Evolutionary conservation across 1,140 invertebrate genomes (phyloP), one percentile per base, ranked within the genome.

Genomic region (Sipha flava): DNA sequence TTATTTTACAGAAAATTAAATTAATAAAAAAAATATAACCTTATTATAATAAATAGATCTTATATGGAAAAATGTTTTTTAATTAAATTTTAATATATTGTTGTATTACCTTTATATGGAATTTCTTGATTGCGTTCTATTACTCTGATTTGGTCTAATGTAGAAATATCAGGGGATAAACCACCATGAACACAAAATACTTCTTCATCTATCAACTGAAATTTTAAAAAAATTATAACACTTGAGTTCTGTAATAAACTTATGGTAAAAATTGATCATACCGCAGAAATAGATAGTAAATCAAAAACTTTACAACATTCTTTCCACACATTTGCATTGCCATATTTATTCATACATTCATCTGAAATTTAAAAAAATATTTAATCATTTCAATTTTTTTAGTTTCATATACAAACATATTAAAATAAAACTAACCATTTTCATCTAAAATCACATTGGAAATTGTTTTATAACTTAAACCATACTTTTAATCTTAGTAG

Each of bases 291-390:
- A 83, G 97, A 97, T 47, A 99, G 90, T 80, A 98, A 89, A 90
- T 99, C 97, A 88, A 99, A 99, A 52, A 99, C 95, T 87, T 92
- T 92, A 87, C 96, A 98, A 86, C 97, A 99, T 86, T 97, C 95
- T 86, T 95, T 95, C 97, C 97, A 99, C 66, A 96, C 95, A 90
- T 98, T 98, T 72, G 94, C 92, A 90, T 98, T 99, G 73, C 97
- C 97, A 89, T 99, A 99, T 88, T 99, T 99, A 80, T 92, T 97
- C 84, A 97, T 92, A 88, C 97, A 99, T 87, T 99, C 97, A 90
- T 99, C 96, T 93, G 84, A 52, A 87, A 87, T 84, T 54, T 16
- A 64, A 5, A 26, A 43, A 12, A 18, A 70, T 9, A 70, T 68
- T 40, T 40, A 40, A n/a, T n/a, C 37, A 26, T 26, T 18, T 0